Evolutionary conservation across 2,797 vertebrate genomes (phyloP), one percentile per base, ranked within the genome.

Genomic region (Chromobotia macracanthus): DNA sequence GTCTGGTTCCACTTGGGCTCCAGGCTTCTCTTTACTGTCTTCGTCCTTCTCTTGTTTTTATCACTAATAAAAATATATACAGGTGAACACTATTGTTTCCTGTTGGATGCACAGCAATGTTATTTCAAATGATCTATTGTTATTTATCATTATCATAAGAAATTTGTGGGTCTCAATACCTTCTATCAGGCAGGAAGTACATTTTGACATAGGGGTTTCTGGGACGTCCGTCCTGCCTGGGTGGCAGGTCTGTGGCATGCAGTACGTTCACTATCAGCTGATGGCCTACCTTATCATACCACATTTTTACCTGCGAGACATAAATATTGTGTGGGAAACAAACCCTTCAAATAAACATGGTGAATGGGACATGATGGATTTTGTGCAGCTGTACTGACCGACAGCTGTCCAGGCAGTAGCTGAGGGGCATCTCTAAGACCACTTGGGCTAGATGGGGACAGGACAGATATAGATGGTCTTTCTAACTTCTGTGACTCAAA

Each of bases 401-500:
- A 98, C 87, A 99, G 94, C 64, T 96, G 95, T 80, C 98, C 98
- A 71, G 98, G 96, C 89, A 99, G 92, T 51, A 96, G 92, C 89
- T 98, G 98, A 11, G 96, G 96, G 75, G 96, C 95, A 74, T 98
- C 96, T 87, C 94, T 94, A 72, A 97, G 94, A 84, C 96, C 94
- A 92, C 96, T 95, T 63, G 96, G 96, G 89, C 97, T 99, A 84
- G 96, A 96, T 9, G 98, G 97, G 91, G 97, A 98, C 90, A 97
- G 95, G 89, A 98, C 94, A 89, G 97, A 97, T 94, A 98, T 96
- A 83, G 97, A 96, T 76, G 97, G 97, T 82, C 97, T 94, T 89
- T 99, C 98, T 96, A 98, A 97, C 93, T 99, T 99, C 93, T 97
- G 98, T 89, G 97, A 99, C 92, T 99, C 98, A 92, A 98, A 99